A percentile compares a stretch with the other conserved stretches of the same genome.
phyloP scores from a whole-genome alignment of 1,140 invertebrate species.

The Lycorma delicatula region DNA sequence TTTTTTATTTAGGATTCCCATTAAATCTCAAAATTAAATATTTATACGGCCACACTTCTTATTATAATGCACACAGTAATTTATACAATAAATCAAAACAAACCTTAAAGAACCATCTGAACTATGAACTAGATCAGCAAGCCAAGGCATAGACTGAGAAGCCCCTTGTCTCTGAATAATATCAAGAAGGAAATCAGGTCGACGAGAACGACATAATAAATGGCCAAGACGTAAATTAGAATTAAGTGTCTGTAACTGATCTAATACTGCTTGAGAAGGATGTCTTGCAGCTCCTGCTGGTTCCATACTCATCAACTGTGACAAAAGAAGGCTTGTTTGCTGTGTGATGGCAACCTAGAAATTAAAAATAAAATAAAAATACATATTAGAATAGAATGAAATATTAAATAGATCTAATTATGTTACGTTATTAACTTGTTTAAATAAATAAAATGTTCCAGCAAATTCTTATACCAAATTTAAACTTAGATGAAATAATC shows the following conservation, averaged over 20 bases:
- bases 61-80: no score
- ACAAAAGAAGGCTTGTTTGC: slow-evolving; percentile 74
- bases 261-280: slow-evolving; percentile 66
- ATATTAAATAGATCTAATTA: no score
- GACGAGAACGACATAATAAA: slow-evolving; percentile 76
- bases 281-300: slow-evolving; percentile 69
- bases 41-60: no score
- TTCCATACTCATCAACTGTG: slow-evolving; percentile 74
- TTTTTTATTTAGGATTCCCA: no score
- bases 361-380: background rate
- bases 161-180: slow-evolving; percentile 83
- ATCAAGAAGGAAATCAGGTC: slow-evolving; percentile 87
- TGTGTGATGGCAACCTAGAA: slow-evolving; percentile 78
- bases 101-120: slow-evolving; percentile 73
- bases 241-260: slow-evolving; percentile 74
- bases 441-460: no score
- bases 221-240: slow-evolving; percentile 75
- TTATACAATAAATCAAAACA: no score
- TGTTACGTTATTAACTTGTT: no score
- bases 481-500: no score
- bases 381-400: no score
- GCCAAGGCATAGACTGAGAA: slow-evolving; percentile 91
- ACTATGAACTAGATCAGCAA: slow-evolving; percentile 87
- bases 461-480: no score
- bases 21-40: no score